Base-by-base conservation (phyloP, 2,888 invertebrate species). In the Dione vanillae region DNA sequence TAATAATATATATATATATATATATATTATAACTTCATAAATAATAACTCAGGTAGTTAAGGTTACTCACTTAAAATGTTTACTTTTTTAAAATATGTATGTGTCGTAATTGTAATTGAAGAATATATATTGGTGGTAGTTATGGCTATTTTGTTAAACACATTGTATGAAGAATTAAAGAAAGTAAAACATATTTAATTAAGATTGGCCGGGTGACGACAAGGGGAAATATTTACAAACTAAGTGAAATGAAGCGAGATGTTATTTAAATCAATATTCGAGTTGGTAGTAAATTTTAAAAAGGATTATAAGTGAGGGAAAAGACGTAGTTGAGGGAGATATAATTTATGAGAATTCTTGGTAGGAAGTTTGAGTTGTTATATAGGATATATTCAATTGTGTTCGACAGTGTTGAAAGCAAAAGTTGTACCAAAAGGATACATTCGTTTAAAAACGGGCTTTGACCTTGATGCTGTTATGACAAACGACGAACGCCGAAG, bases 401-500 rank as follows among this genome's bases (percentile, higher is more conserved):
- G 49, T 49, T 49, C 49, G 49, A 49, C 16, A 16, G 49, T 49
- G 49, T 49, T 49, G 49, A 49, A 49, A 49, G 49, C 49, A 49
- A 49, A 49, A 49, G 49, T 49, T 49, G 16, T 12, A 49, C 14
- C 49, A 8, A 49, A 49, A 49, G 49, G 19, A 49, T n/a, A 49
- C 49, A 16, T 49, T 49, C 49, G 49, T 16, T 49, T 49, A 16
- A 49, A 49, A 49, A 49, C 14, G n/a, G 49, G 49, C 49, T 49
- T 49, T 49, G 49, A 49, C 49, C 19, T 49, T 49, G 49, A 49
- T 49, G 43, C 43, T 43, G 43, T 43, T 43, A 43, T 43, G 43
- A 43, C 43, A 43, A 43, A 43, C 8, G 43, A 43, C n/a, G n/a
- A n/a, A n/a, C n/a, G n/a, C n/a, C 14, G 43, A 43, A 43, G 14